Conservation (phyloP, 1,140 invertebrate genomes). For the Carposina sasakii region DNA sequence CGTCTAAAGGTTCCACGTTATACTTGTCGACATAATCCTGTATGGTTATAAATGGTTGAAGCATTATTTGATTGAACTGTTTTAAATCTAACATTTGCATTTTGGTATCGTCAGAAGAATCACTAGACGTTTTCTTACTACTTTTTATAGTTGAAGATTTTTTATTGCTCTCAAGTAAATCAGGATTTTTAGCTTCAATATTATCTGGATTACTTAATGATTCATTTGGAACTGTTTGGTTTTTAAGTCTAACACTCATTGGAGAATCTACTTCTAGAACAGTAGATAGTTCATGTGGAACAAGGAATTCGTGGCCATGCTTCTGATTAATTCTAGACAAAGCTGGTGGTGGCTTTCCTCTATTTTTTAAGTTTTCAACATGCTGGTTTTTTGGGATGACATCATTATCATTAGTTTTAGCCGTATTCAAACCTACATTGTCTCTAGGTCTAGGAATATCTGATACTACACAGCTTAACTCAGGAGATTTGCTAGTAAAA, state of each 20-base stretch:
- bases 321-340: constrained; percentile 48
- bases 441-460: too few relatives aligned
- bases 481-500: too few relatives aligned
- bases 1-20: constrained; percentile 43
- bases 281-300: constrained; percentile 77
- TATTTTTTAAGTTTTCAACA: constrained; percentile 34
- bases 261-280: constrained; percentile 78
- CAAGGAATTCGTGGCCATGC: constrained; percentile 43
- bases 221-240: constrained; percentile 32
- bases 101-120: constrained; percentile 51
- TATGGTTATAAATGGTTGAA: constrained; percentile 63
- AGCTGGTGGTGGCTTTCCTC: constrained; percentile 54
- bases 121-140: constrained; percentile 30
- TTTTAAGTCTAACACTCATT: constrained; percentile 58
- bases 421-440: too few relatives aligned
- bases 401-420: too few relatives aligned
- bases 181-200: constrained; percentile 16
- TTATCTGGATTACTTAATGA: constrained; percentile 10
- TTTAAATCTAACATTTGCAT: constrained; percentile 61
- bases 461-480: too few relatives aligned
- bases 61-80: constrained; percentile 61
- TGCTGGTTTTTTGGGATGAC: too few relatives aligned
- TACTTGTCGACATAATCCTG: constrained; percentile 61
- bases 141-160: constrained; percentile 12
- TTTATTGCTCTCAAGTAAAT: constrained; percentile 27